Base-by-base conservation (phyloP, 2,113 vertebrate genomes). In the Falcunculus frontatus region DNA sequence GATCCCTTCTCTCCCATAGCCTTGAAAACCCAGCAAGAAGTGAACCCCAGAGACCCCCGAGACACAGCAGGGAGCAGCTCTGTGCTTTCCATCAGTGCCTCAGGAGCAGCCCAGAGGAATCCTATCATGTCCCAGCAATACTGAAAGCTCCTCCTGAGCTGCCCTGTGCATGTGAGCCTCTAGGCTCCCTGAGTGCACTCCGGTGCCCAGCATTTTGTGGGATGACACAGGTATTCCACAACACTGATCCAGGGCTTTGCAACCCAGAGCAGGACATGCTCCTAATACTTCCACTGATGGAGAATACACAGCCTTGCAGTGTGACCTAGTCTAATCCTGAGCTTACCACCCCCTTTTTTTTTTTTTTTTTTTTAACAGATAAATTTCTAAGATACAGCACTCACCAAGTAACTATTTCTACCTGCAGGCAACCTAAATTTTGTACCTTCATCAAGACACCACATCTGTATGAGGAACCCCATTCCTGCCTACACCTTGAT, bases 391-490 rank as follows among this genome's bases (percentile, higher is more conserved):
- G 81, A 79, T 56, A 87, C 4, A 94, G 93, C 87, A 90, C 92
- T 86, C 2, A 0, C 60, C 16, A 72, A 95, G 68, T 60, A 93
- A 95, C 96, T 95, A 95, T 68, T 94, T 81, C 91, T 95, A 86
- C 8, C 72, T 57, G 73, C 65, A 92, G 74, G 69, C 91, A 89
- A 90, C 47, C 91, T 94, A 87, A 64, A 14, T 72, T 47, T 90
- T 93, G 93, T 39, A 94, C 70, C 93, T 96, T 93, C 89, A 89
- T 47, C 64, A 68, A 77, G 73, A 93, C 84, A 79, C 57, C 1
- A 0, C 41, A 21, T 62, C 72, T 88, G 87, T 70, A 63, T 26
- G 41, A 93, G 67, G 50, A 91, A 74, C 52, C 21, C 81, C 0
- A 1, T 52, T 95, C 87, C 91, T 60, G 67, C 63, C 83, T 82